These are phyloP conservation scores for Ophioninae sp. DNA, from an alignment of 2,888 invertebrate genomes.

Conservation along the genomic window DNA sequence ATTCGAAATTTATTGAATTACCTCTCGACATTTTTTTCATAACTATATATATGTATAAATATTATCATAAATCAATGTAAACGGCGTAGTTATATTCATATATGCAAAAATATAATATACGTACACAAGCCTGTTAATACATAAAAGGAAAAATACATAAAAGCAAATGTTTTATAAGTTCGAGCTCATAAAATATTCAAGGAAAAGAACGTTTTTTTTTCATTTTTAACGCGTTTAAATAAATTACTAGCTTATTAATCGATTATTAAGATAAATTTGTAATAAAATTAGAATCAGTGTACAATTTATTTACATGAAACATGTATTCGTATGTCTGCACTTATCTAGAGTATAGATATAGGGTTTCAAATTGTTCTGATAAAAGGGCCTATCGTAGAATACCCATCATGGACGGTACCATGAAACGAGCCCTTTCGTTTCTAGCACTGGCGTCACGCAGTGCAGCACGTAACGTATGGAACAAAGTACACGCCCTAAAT, in stretches of 20 bases:
- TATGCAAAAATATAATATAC: not conserved
- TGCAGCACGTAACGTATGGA: conserved; percentile 57
- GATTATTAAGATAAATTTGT: not conserved
- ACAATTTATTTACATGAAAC: not conserved
- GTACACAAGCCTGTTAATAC: not conserved
- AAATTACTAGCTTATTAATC: not conserved
- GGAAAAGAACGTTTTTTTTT: not conserved
- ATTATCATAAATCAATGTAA: not conserved
- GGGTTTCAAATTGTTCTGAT: not conserved
- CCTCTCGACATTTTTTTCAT: not conserved
- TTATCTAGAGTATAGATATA: not conserved
- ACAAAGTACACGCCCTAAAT: conserved; percentile 53
- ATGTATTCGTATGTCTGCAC: not conserved
- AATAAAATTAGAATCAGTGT: not conserved
- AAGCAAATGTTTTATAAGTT: not conserved
- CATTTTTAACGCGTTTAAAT: not conserved
- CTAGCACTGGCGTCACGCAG: conserved; percentile 59
- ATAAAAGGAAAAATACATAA: not conserved
- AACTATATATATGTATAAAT: not conserved
- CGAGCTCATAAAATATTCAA: not conserved
- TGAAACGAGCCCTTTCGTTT: not conserved
- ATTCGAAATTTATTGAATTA: too few species aligned
- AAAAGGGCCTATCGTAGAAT: not conserved
- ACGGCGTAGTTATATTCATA: not conserved
- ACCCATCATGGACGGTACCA: not conserved